Percentiles rank a stretch among this genome's conserved stretches.
phyloP scores from a whole-genome alignment of 2,888 invertebrate genomes.

The Caenorhabditis angaria region DNA sequence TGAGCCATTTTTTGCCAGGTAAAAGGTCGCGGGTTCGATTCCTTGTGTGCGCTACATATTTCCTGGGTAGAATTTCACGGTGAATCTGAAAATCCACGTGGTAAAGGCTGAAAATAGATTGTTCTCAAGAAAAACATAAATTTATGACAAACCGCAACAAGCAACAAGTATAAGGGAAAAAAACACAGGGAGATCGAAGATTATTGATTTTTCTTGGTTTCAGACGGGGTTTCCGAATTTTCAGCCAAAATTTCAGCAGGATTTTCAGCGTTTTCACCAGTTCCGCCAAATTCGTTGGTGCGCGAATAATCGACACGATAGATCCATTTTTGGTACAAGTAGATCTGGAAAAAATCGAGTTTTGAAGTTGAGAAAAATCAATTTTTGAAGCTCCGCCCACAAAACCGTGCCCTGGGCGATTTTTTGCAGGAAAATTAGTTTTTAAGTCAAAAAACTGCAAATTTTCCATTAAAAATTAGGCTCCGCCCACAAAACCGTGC shows the following conservation, averaged over 20 bases:
- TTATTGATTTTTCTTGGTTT: not conserved
- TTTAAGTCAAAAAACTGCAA: not conserved
- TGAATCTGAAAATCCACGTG: no score
- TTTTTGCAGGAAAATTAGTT: no score
- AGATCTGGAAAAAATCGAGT: constrained; percentile 74
- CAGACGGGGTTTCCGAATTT: no score
- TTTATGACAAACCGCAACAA: no score
- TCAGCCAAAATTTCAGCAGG: no score
- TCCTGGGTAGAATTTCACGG: no score
- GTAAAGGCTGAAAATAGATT: no score
- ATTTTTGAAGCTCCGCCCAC: not conserved
- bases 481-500: not conserved
- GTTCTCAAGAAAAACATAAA: no score
- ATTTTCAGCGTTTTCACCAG: constrained; percentile 78
- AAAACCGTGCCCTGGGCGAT: no score
- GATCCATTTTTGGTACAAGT: constrained; percentile 97
- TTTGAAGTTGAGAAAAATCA: not conserved
- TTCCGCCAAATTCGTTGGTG: constrained; percentile 96
- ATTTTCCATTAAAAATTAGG: not conserved
- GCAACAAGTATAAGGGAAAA: not conserved
- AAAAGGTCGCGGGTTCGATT: no score
- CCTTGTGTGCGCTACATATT: no score
- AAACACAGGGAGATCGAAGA: not conserved
- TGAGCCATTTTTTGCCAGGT: no score
- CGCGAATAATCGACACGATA: constrained; percentile 94